Base-by-base conservation (phyloP, 2,797 vertebrate species). In the Phoxinus dragarum region DNA sequence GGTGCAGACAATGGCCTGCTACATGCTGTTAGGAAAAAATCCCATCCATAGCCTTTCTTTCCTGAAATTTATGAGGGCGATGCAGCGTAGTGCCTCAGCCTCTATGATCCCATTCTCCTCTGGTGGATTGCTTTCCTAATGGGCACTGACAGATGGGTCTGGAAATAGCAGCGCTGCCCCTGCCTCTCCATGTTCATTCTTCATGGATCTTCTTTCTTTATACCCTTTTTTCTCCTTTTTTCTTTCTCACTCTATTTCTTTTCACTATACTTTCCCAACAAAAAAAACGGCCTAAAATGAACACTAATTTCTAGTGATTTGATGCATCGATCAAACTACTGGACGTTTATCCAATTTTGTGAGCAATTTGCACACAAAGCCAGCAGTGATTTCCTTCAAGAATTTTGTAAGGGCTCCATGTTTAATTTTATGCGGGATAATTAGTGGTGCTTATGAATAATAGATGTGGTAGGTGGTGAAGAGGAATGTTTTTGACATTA, bases 91-190 rank as follows among this genome's bases (percentile, higher is more conserved):
- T 89, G 93, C 88, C 91, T 91, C 91, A 94, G 93, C 93, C 94
- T 94, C 96, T 94, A 92, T 94, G 93, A 92, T 93, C 94, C 93
- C 93, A 94, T 93, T 95, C 92, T 94, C 91, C 92, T 94, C 92
- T 95, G 93, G 93, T 94, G 93, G 93, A 96, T 95, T 94, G 94
- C 93, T 92, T 93, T 93, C 91, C 93, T 95, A 96, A 96, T 96
- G 91, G 92, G 89, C 91, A 91, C 93, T 94, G 95, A 96, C 94
- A 95, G 93, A 94, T 91, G 88, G 87, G 83, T 91, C 93, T 94
- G 91, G 93, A 95, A 95, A 95, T 94, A 95, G 94, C 89, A 91
- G 49, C 82, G 71, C 77, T 66, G 40, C 47, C 61, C 76, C 36
- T 47, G 64, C 36, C 59, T 80, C 79, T 76, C 54, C 27, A 49